A percentile compares a stretch with the other conserved stretches of the same genome.
Evolutionary conservation across 53 echinoderm and acorn worm genomes (phyloP).

Genomic region (Echinometra lucunter): DNA sequence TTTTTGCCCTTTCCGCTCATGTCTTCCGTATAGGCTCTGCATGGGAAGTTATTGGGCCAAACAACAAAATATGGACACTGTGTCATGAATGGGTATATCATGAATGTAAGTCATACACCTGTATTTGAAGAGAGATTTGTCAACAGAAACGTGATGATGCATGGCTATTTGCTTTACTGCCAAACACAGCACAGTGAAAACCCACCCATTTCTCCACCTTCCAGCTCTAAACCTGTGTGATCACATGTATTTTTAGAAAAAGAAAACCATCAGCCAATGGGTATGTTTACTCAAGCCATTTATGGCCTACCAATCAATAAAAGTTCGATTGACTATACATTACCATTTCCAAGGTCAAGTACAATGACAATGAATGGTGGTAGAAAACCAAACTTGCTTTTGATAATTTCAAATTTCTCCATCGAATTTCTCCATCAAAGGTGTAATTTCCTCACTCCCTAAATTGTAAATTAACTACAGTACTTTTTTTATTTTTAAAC

Average conservation of each 20-base stretch:
- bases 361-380: not conserved
- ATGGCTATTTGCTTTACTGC: not conserved
- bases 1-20: too few species aligned
- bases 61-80: too few species aligned
- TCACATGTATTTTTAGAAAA: constrained; percentile 44
- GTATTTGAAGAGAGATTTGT: not conserved
- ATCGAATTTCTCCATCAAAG: too few species aligned
- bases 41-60: too few species aligned
- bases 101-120: not conserved
- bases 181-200: not conserved
- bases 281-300: not conserved
- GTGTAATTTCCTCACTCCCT: too few species aligned
- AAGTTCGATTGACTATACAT: not conserved
- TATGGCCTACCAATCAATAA: not conserved
- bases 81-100: too few species aligned
- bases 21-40: too few species aligned
- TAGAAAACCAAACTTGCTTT: too few species aligned
- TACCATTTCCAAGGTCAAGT: not conserved
- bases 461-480: too few species aligned
- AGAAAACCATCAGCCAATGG: not conserved
- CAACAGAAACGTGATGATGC: not conserved
- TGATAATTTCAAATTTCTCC: too few species aligned
- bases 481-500: too few species aligned
- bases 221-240: not conserved
- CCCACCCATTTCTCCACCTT: not conserved